These are phyloP conservation scores for Paedocypris sp. DNA, from an alignment of 2,113 vertebrate species.

Conservation along the genomic window DNA sequence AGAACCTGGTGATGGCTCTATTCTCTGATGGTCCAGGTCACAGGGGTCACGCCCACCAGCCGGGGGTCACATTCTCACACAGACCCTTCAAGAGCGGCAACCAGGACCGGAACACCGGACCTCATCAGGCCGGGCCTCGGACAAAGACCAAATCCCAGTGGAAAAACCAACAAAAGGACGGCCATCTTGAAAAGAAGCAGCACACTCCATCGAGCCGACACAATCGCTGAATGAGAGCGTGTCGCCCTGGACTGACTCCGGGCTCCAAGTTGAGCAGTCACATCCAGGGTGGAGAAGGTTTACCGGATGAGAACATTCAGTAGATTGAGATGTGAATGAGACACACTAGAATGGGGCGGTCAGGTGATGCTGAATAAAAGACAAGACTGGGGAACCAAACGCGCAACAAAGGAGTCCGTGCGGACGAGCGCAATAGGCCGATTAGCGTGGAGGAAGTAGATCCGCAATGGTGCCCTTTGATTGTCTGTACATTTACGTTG, in stretches of 20 bases:
- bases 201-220: neutral
- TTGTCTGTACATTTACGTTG: conserved; percentile 24
- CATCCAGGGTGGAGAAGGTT: neutral
- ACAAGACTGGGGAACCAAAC: too few relatives aligned
- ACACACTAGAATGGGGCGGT: too few relatives aligned
- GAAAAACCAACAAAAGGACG: conserved; percentile 18
- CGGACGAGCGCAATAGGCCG: conserved; percentile 1
- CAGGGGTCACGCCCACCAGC: conserved; percentile 11
- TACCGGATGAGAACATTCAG: conserved; percentile 1
- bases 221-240: neutral
- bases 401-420: too few relatives aligned
- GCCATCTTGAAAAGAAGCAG: conserved; percentile 9
- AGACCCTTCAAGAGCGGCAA: neutral
- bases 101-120: neutral
- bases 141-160: neutral
- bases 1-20: conserved; percentile 34
- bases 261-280: conserved; percentile 6
- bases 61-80: conserved; percentile 30
- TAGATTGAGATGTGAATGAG: too few relatives aligned
- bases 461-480: conserved; percentile 30
- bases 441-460: conserved; percentile 27
- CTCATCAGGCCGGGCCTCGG: neutral
- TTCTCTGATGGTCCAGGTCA: conserved; percentile 23
- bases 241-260: neutral
- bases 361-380: neutral